Base-by-base conservation (phyloP, 2,888 invertebrate species). In the Macrosoma leucophasiata region DNA sequence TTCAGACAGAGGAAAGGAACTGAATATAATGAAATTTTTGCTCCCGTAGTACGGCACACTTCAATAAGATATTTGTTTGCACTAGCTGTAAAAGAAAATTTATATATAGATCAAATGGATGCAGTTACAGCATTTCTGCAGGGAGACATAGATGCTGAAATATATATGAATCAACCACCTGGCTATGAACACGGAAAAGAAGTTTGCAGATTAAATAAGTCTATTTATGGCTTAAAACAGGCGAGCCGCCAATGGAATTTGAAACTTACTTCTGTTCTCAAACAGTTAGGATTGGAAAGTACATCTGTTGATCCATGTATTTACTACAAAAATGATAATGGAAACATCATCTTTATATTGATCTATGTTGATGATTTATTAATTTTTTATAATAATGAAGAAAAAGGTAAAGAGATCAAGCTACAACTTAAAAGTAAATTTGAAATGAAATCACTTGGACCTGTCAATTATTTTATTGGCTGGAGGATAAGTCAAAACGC, bases 291-390 rank as follows among this genome's bases (percentile, higher is more conserved):
- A 20, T 31, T 36, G 27, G 18, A 32, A 15, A 33, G 36, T 27
- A 29, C 38, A 12, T 40, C 36, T 27, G 17, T 35, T 3, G 43
- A 50, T 29, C 43, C 43, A 21, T 43, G 43, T 36, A 15, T 49
- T 7, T 46, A 46, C 18, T 40, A n/a, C n/a, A n/a, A n/a, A n/a
- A n/a, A n/a, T n/a, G n/a, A n/a, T n/a, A n/a, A n/a, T n/a, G 36
- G 29, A 32, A 35, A 33, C 13, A 8, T 6, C 14, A 36, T 1
- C 36, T 42, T 30, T 23, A 36, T 50, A 30, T 44, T 44, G 3
- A 30, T 46, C 1, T 48, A 41, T 40, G 48, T 50, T 2, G 48
- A 48, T 39, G 48, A 48, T 20, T 13, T 50, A 24, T 19, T 46
- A 2, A 2, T 46, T 13, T 36, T 24, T 13, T 29, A 30, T 20